phyloP scores from a whole-genome alignment of 2,888 invertebrate species.

The Nysson spinosus region DNA sequence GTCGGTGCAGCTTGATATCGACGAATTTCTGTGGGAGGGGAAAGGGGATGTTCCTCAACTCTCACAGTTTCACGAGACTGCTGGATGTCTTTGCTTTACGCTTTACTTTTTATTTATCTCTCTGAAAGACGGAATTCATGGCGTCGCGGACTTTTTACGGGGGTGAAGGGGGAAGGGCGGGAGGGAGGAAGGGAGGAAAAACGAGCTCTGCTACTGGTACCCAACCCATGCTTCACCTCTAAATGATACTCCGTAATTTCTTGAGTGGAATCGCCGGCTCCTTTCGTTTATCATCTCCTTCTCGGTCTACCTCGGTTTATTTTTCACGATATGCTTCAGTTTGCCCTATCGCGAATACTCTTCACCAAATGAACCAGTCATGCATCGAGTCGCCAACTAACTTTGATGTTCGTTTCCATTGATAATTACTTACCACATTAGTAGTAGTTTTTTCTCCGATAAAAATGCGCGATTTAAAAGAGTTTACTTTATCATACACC shows the following conservation, averaged over 20 bases:
- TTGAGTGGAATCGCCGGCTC: slow-evolving; percentile 8
- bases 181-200: slow-evolving; percentile 8
- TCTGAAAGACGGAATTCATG: slow-evolving; percentile 52
- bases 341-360: not conserved
- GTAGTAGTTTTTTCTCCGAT: no score
- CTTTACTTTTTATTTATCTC: slow-evolving; percentile 68
- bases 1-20: slow-evolving; percentile 41
- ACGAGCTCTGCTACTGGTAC: no score
- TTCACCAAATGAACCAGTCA: not conserved
- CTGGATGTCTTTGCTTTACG: slow-evolving; percentile 63
- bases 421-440: not conserved
- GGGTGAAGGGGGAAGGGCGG: no score
- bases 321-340: no score
- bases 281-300: slow-evolving; percentile 16
- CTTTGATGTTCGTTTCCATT: not conserved
- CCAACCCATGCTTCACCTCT: not conserved
- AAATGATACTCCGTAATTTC: slow-evolving; percentile 35
- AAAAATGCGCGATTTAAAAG: no score
- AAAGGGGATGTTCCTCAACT: slow-evolving; percentile 24
- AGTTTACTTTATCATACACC: no score
- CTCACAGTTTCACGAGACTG: slow-evolving; percentile 15
- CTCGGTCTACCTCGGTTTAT: no score
- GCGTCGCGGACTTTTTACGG: slow-evolving; percentile 21
- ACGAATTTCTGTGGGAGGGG: slow-evolving; percentile 23
- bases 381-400: no score